Evolutionary conservation across 2,113 vertebrate species (phyloP).

Genomic region (Heterochromis multidens): DNA sequence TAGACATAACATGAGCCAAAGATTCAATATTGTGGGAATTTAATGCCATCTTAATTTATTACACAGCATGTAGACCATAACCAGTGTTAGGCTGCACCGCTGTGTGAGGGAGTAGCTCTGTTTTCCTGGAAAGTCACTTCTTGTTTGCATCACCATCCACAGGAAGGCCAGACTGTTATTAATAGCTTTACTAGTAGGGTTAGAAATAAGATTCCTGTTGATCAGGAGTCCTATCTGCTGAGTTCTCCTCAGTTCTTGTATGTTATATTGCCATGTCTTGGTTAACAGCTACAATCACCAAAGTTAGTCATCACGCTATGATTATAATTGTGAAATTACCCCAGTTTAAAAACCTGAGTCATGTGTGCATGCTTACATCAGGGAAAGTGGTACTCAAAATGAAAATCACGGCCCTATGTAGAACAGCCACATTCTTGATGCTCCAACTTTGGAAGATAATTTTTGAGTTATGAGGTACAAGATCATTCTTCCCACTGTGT

Average conservation of each 20-base stretch:
- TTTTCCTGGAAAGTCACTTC: conserved; percentile 40
- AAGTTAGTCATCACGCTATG: conserved; percentile 13
- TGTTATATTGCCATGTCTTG: not conserved
- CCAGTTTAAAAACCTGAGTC: not conserved
- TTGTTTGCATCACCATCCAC: conserved; percentile 28
- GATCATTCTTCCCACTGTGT: not conserved
- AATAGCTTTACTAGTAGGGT: conserved; percentile 20
- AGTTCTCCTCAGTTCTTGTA: conserved; percentile 35
- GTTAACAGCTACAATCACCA: conserved; percentile 20
- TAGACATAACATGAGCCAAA: conserved; percentile 22
- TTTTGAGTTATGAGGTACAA: not conserved
- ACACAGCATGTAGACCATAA: conserved; percentile 7
- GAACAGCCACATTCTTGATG: not conserved
- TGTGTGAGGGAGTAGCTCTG: not conserved
- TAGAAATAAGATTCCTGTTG: conserved; percentile 40
- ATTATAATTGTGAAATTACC: conserved; percentile 32
- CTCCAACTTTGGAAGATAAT: not conserved
- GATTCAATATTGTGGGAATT: conserved; percentile 15
- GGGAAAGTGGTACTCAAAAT: not conserved
- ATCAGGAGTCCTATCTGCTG: conserved; percentile 37
- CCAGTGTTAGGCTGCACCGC: not conserved
- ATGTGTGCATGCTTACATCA: not conserved
- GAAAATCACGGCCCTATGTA: not conserved
- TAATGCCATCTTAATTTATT: conserved; percentile 18
- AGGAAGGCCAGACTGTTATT: conserved; percentile 27